Percentiles rank a stretch among this genome's conserved stretches.
Evolutionary conservation across 92 coral and sea anemone genomes (phyloP).

Genomic region (Micromussa lordhowensis): DNA sequence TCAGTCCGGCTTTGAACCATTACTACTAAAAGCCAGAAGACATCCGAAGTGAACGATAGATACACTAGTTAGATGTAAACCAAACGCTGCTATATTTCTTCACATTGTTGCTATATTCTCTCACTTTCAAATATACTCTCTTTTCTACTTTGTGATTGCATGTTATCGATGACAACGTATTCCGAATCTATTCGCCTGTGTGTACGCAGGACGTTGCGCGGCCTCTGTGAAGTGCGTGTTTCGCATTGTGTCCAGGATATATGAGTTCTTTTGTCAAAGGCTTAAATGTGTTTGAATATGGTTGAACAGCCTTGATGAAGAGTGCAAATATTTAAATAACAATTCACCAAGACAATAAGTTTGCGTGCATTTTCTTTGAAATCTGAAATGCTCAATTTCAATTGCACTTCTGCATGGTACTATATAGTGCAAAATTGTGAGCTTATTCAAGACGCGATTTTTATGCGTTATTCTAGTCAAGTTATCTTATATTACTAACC

Average conservation of each 20-base stretch:
- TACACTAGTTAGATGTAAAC: neutral
- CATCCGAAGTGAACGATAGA: neutral
- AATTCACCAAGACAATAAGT: slow-evolving; percentile 8
- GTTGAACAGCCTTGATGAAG: neutral
- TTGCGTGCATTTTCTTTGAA: neutral
- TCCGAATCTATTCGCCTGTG: slow-evolving; percentile 2
- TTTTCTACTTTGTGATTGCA: neutral
- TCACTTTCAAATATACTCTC: neutral
- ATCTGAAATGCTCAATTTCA: neutral
- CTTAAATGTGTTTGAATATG: neutral
- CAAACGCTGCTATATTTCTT: neutral
- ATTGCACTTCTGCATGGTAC: neutral
- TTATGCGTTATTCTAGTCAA: neutral
- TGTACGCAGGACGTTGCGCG: neutral
- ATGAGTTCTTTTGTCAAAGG: slow-evolving; percentile 21
- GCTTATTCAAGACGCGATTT: neutral
- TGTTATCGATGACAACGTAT: slow-evolving; percentile 10
- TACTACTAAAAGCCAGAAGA: neutral
- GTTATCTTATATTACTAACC: neutral
- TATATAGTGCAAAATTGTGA: no score
- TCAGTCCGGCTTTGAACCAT: neutral
- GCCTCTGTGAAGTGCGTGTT: neutral
- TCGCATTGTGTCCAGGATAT: slow-evolving; percentile 7
- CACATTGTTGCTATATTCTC: neutral
- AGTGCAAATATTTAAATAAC: slow-evolving; percentile 38